Conservation (phyloP, 2,888 invertebrate genomes). For the Notodonta ziczac region DNA sequence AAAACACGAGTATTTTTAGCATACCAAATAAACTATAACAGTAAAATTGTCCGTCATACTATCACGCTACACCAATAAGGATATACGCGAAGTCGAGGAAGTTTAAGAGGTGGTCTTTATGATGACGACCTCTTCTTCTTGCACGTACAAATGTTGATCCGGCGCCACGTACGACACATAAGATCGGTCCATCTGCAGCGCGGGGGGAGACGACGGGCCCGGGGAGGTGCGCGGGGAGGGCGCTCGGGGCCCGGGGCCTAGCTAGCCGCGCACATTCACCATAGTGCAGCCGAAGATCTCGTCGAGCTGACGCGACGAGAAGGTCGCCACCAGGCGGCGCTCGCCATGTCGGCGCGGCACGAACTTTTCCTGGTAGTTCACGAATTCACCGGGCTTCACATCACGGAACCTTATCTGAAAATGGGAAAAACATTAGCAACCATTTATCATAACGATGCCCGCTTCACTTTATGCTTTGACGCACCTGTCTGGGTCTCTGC, state of each 20-base stretch:
- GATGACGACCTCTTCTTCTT: constrained; percentile 74
- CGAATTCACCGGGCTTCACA: constrained; percentile 86
- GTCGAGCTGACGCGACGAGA: constrained; percentile 87
- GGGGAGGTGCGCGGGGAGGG: constrained; percentile 65
- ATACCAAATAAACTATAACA: constrained; percentile 22
- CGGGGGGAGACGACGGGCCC: constrained; percentile 66
- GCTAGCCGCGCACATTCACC: constrained; percentile 83
- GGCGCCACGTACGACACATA: constrained; percentile 66
- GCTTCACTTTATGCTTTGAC: background rate
- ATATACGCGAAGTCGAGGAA: constrained; percentile 6
- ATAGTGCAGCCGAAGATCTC: constrained; percentile 86
- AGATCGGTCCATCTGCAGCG: constrained; percentile 70
- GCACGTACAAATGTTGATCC: constrained; percentile 69
- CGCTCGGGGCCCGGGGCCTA: constrained; percentile 73
- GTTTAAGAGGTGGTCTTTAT: constrained; percentile 63
- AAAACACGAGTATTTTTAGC: constrained; percentile 34
- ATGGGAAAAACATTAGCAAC: background rate
- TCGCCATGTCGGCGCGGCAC: constrained; percentile 85
- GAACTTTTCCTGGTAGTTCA: constrained; percentile 86
- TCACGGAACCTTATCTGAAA: constrained; percentile 82
- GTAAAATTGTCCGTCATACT: constrained; percentile 11
- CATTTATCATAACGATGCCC: background rate
- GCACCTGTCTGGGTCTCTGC: constrained; percentile 84
- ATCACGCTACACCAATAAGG: background rate
- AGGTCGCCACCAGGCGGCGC: constrained; percentile 86